A percentile compares a stretch with the other conserved stretches of the same genome.
Evolutionary conservation across 2,888 invertebrate species (phyloP).

Genomic region (Eristalinus sepulchralis): DNA sequence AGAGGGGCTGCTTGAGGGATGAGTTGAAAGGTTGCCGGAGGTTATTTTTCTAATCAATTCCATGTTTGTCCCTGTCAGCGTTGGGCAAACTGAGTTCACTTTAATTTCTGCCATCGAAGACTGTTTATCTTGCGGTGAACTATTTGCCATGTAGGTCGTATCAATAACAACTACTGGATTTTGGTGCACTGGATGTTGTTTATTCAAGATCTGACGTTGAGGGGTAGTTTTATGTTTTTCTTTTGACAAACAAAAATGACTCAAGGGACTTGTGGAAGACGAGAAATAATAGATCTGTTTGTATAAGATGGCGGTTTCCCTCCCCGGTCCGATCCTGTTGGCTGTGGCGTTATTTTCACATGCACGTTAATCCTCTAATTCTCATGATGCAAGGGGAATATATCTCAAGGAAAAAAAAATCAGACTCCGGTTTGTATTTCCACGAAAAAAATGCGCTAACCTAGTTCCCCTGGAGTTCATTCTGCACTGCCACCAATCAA

Average conservation of each 20-base stretch:
- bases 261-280: background rate
- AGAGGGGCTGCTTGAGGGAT: background rate
- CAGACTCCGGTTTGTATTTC: background rate
- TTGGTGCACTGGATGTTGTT: background rate
- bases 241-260: background rate
- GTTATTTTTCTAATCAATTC: background rate
- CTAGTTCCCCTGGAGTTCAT: background rate
- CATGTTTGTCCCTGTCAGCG: background rate
- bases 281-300: background rate
- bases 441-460: background rate
- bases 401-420: too few species aligned
- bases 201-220: background rate
- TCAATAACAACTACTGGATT: background rate
- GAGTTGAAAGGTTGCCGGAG: conserved; percentile 2
- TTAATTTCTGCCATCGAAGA: background rate
- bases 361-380: too few species aligned
- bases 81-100: background rate
- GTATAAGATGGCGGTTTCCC: background rate
- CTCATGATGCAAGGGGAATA: too few species aligned
- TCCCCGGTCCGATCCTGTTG: background rate
- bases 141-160: background rate
- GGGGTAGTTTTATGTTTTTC: background rate
- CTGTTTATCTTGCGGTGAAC: background rate
- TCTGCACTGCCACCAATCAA: background rate
- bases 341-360: too few species aligned